Conservation (phyloP, 2,113 vertebrate genomes). For the Paradoxurus hermaphroditus region DNA sequence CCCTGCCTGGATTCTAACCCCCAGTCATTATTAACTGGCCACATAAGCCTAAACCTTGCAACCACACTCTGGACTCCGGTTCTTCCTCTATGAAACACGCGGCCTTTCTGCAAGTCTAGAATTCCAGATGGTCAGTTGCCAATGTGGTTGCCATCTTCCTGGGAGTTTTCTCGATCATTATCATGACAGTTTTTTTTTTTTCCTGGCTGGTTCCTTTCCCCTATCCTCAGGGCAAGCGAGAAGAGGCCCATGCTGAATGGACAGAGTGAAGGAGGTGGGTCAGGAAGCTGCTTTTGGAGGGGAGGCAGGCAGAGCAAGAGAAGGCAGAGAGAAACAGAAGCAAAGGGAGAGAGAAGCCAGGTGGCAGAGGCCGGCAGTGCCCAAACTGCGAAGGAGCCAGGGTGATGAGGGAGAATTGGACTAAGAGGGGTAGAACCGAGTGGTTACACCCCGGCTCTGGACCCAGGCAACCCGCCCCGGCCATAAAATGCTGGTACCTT, state of each 20-base stretch:
- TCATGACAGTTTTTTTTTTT: background rate
- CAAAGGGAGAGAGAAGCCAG: background rate
- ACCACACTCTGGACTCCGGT: background rate
- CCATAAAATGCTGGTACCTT: background rate
- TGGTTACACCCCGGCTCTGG: background rate
- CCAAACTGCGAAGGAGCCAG: rapidly evolving
- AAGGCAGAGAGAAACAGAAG: background rate
- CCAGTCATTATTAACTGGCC: background rate
- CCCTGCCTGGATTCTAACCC: background rate
- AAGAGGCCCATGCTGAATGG: background rate
- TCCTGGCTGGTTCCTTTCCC: background rate
- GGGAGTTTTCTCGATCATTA: background rate
- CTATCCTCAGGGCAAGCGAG: background rate
- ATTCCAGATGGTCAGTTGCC: background rate
- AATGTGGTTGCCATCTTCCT: background rate
- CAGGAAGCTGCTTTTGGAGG: background rate
- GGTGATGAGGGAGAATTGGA: background rate
- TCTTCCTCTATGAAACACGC: background rate
- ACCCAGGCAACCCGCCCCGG: background rate
- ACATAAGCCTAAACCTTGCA: too few relatives aligned
- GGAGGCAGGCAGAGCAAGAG: background rate
- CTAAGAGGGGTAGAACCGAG: rapidly evolving
- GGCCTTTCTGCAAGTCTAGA: background rate
- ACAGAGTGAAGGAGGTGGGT: background rate
- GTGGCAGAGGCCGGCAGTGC: rapidly evolving